These are phyloP conservation scores for Eretmocerus hayati DNA, from an alignment of 2,888 invertebrate genomes.

Conservation along the genomic window DNA sequence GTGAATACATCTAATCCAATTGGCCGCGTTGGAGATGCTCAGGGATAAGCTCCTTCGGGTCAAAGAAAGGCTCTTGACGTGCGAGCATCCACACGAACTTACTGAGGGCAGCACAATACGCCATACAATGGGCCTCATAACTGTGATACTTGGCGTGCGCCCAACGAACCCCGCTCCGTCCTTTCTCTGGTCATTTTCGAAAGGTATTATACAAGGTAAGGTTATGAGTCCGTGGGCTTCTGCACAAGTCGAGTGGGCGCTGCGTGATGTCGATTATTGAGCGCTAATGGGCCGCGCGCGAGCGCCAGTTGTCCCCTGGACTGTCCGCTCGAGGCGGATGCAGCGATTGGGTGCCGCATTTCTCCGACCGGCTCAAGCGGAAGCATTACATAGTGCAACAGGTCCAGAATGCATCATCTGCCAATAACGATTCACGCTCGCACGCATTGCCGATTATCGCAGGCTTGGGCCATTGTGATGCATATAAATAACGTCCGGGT, in stretches of 20 bases:
- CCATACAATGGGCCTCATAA: slow-evolving; percentile 15
- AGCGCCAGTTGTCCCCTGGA: neutral
- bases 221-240: slow-evolving; percentile 8
- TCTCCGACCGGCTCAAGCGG: too few species aligned
- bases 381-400: too few species aligned
- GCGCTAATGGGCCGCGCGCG: slow-evolving; percentile 9
- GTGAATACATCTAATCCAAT: slow-evolving; percentile 47
- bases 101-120: slow-evolving; percentile 10
- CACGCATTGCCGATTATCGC: too few species aligned
- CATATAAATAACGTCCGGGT: too few species aligned
- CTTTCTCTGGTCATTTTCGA: too few species aligned
- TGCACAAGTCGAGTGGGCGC: slow-evolving; percentile 12
- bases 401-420: neutral
- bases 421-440: neutral
- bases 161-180: too few species aligned
- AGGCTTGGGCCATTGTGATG: too few species aligned
- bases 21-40: too few species aligned
- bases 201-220: too few species aligned
- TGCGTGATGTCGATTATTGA: slow-evolving; percentile 12
- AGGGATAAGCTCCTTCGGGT: slow-evolving; percentile 2
- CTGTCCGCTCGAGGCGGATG: too few species aligned
- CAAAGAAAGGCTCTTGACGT: slow-evolving; percentile 1
- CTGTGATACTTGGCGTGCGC: neutral
- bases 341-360: too few species aligned
- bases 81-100: neutral